Evolutionary conservation across 2,797 vertebrate genomes (phyloP).

Genomic region (Gila robusta): DNA sequence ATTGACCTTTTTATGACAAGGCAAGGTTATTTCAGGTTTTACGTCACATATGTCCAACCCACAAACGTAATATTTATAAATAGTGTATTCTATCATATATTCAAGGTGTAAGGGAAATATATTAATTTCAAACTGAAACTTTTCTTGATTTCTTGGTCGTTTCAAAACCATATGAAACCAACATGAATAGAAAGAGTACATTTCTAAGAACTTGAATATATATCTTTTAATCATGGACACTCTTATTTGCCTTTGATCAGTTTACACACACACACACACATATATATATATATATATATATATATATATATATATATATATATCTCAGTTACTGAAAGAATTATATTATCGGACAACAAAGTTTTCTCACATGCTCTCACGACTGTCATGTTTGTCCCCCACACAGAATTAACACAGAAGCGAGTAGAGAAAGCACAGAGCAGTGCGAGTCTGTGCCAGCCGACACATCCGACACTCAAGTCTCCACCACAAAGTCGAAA

Average conservation of each 20-base stretch:
- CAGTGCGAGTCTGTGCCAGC: conserved; percentile 49
- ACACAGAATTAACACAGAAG: conserved; percentile 39
- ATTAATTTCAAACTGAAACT: neutral
- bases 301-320: too few relatives aligned
- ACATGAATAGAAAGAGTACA: neutral
- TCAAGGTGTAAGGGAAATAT: neutral
- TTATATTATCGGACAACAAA: neutral
- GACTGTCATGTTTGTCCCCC: conserved; percentile 3
- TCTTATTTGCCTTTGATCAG: neutral
- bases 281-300: too few relatives aligned
- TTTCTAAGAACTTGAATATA: neutral
- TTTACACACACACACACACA: neutral
- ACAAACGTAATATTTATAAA: neutral
- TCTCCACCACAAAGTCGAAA: conserved; percentile 27
- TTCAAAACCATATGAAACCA: neutral
- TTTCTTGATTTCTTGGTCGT: neutral
- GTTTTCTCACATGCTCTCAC: conserved; percentile 6
- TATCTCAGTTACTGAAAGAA: neutral
- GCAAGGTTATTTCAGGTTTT: neutral
- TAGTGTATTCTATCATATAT: neutral
- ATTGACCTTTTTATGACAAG: neutral
- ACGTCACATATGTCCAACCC: neutral
- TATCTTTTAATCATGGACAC: too few relatives aligned
- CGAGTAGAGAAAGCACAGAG: conserved; percentile 27
- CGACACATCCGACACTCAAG: conserved; percentile 41